A percentile compares a stretch with the other conserved stretches of the same genome.
Evolutionary conservation across 2,888 invertebrate genomes (phyloP).

Genomic region (Barypeithes pellucidus): DNA sequence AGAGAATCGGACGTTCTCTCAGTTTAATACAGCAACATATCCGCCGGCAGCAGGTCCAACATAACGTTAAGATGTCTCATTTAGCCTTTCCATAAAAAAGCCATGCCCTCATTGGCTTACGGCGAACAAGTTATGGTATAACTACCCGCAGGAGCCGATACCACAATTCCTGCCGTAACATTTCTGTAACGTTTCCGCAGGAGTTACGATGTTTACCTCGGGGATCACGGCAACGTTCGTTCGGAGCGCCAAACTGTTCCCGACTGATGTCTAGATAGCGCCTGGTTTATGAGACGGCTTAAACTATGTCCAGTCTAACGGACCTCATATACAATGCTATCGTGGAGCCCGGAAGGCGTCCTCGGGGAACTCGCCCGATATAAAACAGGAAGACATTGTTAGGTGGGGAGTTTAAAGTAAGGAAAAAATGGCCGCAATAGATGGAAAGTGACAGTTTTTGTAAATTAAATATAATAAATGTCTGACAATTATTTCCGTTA

Average conservation of each 20-base stretch:
- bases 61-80: constrained; percentile 36
- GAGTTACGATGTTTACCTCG: constrained; percentile 71
- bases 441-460: no score
- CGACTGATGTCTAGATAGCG: constrained; percentile 71
- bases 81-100: constrained; percentile 33
- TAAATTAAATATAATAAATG: no score
- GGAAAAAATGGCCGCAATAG: constrained; percentile 15
- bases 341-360: constrained; percentile 69
- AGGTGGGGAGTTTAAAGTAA: constrained; percentile 43
- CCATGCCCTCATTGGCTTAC: constrained; percentile 44
- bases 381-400: constrained; percentile 56
- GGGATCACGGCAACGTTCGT: constrained; percentile 64
- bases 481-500: no score
- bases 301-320: constrained; percentile 72
- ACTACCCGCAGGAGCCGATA: constrained; percentile 54
- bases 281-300: constrained; percentile 71
- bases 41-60: background rate
- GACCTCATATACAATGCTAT: constrained; percentile 72
- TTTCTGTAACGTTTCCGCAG: constrained; percentile 52
- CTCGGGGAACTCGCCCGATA: constrained; percentile 56
- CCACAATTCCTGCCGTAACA: constrained; percentile 51
- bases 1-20: no score
- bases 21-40: background rate
- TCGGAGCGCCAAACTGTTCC: constrained; percentile 67
- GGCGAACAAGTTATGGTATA: constrained; percentile 48